Conservation (phyloP, 1,140 invertebrate species). For the Drosophila neocordata region DNA sequence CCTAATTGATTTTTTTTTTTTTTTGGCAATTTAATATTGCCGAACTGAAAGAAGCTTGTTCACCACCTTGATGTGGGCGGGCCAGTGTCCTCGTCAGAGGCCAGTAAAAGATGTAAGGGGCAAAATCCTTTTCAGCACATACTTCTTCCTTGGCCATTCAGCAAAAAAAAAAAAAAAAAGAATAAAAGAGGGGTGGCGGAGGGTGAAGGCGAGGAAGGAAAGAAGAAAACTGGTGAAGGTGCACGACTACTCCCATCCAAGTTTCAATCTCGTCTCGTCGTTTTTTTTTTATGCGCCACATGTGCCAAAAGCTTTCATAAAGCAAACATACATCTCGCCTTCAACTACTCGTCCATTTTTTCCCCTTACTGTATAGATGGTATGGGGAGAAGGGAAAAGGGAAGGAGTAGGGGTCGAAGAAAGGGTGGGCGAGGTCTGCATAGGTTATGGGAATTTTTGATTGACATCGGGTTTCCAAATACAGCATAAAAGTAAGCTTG, state of each 20-base stretch:
- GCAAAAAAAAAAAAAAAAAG: slow-evolving; percentile 25
- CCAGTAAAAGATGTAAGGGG: slow-evolving; percentile 56
- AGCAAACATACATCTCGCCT: slow-evolving; percentile 53
- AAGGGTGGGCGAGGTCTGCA: slow-evolving; percentile 46
- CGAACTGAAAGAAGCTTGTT: slow-evolving; percentile 41
- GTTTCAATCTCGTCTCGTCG: slow-evolving; percentile 60
- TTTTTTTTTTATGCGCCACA: slow-evolving; percentile 77
- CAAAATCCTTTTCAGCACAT: slow-evolving; percentile 76
- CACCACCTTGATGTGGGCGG: slow-evolving; percentile 38
- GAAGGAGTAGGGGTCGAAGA: no score
- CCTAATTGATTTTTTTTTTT: slow-evolving; percentile 77
- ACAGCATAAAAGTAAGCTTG: slow-evolving; percentile 45
- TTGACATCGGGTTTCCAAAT: slow-evolving; percentile 66
- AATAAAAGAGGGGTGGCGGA: no score
- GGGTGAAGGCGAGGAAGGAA: background rate
- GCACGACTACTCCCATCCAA: slow-evolving; percentile 20
- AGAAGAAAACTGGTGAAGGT: slow-evolving; percentile 34
- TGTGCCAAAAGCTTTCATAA: slow-evolving; percentile 79
- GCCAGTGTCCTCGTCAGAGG: slow-evolving; percentile 35
- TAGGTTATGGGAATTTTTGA: slow-evolving; percentile 81
- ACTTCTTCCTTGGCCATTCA: slow-evolving; percentile 70
- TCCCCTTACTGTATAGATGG: background rate
- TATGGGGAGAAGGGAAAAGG: background rate
- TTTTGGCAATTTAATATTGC: slow-evolving; percentile 80
- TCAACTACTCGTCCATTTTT: slow-evolving; percentile 45